Evolutionary conservation across 2,888 invertebrate genomes (phyloP), one percentile per base, ranked within the genome.

Genomic region (Kuschelorhynchus macadamiae): DNA sequence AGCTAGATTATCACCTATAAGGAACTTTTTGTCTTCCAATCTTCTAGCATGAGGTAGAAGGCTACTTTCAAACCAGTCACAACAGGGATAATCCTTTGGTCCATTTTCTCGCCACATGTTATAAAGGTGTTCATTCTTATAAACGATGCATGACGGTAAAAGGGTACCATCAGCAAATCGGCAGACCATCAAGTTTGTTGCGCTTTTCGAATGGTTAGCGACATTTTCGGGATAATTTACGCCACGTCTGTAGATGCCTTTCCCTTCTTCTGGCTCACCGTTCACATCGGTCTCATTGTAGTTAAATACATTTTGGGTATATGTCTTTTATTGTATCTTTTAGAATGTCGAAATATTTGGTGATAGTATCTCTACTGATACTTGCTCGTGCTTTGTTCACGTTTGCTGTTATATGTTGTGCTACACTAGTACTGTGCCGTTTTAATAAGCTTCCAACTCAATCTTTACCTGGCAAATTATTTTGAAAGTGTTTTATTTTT

Each of bases 1-100:
- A 7, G 78, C 72, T 52, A 82, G 67, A 72, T 82, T 82, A 64
- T 84, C 81, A 0, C 83, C 82, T 57, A 83, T 78, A 4, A 83
- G 25, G 18, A 78, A 72, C 72, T 82, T 82, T 21, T 30, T 21
- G 17, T 53, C 47, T 44, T 46, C 44, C 16, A 53, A 33, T 57
- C 63, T 55, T 60, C 41, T 59, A 25, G 71, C 68, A 67, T 74
- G 71, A 32, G 52, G 52, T 3, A 52, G 20, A 52, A 52, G 33
- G 14, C 49, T 46, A 7, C 76, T 52, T 39, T 52, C 20, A 52
- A 52, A 52, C 52, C 52, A 52, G 20, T 52, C 52, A 18, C 66
- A 52, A 14, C 52, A 52, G n/a, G 33, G 52, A 9, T 30, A 39
- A 11, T 36, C 52, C 17, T 52, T 30, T 52, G 52, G 52, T 17